Conservation (phyloP, 2,113 vertebrate species). For the Nannospalax galili region DNA sequence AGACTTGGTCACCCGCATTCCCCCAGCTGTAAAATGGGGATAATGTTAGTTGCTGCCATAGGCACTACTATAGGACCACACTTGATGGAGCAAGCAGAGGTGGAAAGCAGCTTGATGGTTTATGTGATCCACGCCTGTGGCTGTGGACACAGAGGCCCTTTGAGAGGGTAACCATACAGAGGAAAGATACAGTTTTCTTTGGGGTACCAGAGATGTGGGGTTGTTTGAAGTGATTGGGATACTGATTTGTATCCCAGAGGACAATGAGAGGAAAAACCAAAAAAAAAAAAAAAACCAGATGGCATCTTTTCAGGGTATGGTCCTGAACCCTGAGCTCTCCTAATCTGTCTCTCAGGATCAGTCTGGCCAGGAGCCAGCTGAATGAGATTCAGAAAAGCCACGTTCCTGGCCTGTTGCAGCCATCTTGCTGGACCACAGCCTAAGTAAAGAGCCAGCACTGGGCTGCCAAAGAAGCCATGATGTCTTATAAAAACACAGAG, state of each 20-base stretch:
- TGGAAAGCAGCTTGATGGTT: background rate
- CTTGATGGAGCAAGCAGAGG: background rate
- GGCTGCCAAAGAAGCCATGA: constrained; percentile 37
- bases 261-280: constrained; percentile 8
- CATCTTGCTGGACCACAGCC: constrained; percentile 15
- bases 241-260: background rate
- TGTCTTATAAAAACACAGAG: constrained; percentile 60
- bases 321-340: background rate
- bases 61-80: background rate
- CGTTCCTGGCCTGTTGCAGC: background rate
- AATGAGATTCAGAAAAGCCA: constrained; percentile 64
- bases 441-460: background rate
- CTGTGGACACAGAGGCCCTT: background rate
- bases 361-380: constrained; percentile 11
- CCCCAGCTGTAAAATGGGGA: background rate
- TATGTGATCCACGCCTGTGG: background rate
- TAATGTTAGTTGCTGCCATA: background rate
- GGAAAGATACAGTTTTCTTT: background rate
- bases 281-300: too few species aligned
- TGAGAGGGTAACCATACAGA: background rate
- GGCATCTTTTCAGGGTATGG: constrained; percentile 2
- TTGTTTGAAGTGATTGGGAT: background rate
- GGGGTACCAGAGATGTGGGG: background rate
- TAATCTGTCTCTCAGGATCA: background rate
- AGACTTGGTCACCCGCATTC: background rate